Evolutionary conservation across 2,797 vertebrate species (phyloP).

Genomic region (Acestrorhynchus altus): DNA sequence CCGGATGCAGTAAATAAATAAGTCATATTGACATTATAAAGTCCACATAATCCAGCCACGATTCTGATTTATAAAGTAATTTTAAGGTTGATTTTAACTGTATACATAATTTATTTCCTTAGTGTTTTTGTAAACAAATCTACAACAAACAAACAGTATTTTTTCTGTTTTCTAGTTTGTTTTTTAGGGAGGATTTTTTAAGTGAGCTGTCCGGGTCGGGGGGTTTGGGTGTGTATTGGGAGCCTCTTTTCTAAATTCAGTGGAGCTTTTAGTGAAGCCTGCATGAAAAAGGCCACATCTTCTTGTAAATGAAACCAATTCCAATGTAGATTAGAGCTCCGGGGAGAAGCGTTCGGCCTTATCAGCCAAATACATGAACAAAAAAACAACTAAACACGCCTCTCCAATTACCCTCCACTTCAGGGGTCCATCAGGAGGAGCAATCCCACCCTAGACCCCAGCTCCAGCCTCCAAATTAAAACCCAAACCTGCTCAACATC

Average conservation of each 20-base stretch:
- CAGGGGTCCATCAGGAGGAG: constrained; percentile 54
- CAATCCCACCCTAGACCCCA: constrained; percentile 54
- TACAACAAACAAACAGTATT: no score
- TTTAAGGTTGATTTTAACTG: no score
- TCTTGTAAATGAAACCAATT: constrained; percentile 81
- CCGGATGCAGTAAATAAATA: no score
- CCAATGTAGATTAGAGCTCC: constrained; percentile 82
- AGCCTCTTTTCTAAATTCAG: constrained; percentile 46
- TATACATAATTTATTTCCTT: no score
- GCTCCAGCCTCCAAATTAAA: constrained; percentile 23
- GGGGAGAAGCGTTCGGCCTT: constrained; percentile 63
- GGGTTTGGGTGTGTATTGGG: constrained; percentile 61
- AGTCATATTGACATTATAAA: no score
- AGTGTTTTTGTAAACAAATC: no score
- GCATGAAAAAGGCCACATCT: constrained; percentile 66
- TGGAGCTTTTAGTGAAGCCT: constrained; percentile 51
- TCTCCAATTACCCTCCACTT: constrained; percentile 76
- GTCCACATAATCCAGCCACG: no score
- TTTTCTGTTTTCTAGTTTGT: no score
- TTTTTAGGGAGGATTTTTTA: no score
- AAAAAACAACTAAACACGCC: constrained; percentile 75
- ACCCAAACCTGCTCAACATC: background rate
- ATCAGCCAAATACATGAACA: constrained; percentile 79
- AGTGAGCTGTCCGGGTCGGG: no score
- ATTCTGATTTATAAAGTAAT: no score